Percentiles rank a stretch among this genome's conserved stretches.
phyloP scores from a whole-genome alignment of 2,888 invertebrate species.

The Amphipoea oculea region DNA sequence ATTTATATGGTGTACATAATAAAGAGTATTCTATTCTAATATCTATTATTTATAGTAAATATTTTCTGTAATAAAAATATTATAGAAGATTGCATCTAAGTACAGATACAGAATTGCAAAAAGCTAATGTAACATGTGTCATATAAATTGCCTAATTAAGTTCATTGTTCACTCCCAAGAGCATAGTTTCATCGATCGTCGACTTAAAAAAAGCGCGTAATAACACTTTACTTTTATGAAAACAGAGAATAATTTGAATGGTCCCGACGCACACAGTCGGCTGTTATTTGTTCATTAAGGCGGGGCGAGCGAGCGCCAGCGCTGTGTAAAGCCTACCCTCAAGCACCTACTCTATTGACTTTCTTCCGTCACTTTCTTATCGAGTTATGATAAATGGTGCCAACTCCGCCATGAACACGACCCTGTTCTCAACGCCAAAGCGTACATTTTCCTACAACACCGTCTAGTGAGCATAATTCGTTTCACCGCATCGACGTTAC shows the following conservation, averaged over 20 bases:
- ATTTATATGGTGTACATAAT: too few relatives aligned
- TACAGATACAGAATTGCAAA: slow-evolving; percentile 34
- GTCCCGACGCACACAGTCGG: slow-evolving; percentile 66
- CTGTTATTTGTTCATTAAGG: slow-evolving; percentile 82
- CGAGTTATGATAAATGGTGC: slow-evolving; percentile 87
- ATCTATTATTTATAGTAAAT: background rate
- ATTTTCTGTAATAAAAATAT: background rate
- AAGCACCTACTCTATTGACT: slow-evolving; percentile 89
- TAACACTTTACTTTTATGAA: slow-evolving; percentile 71
- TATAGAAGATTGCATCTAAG: background rate
- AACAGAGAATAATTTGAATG: slow-evolving; percentile 71
- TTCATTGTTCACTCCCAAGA: slow-evolving; percentile 52
- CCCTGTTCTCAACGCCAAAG: slow-evolving; percentile 68
- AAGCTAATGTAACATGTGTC: slow-evolving; percentile 43
- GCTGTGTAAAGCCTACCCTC: slow-evolving; percentile 85
- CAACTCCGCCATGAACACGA: slow-evolving; percentile 67
- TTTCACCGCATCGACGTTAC: slow-evolving; percentile 87
- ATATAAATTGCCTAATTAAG: slow-evolving; percentile 60
- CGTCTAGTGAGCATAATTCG: slow-evolving; percentile 82
- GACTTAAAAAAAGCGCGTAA: slow-evolving; percentile 64
- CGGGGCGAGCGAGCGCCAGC: slow-evolving; percentile 77
- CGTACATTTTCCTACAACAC: slow-evolving; percentile 70
- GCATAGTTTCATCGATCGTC: slow-evolving; percentile 60
- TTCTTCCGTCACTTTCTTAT: slow-evolving; percentile 90
- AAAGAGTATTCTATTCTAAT: too few relatives aligned